Evolutionary conservation across 2,113 vertebrate species (phyloP), one percentile per base, ranked within the genome.

Genomic region (Procapra przewalskii): DNA sequence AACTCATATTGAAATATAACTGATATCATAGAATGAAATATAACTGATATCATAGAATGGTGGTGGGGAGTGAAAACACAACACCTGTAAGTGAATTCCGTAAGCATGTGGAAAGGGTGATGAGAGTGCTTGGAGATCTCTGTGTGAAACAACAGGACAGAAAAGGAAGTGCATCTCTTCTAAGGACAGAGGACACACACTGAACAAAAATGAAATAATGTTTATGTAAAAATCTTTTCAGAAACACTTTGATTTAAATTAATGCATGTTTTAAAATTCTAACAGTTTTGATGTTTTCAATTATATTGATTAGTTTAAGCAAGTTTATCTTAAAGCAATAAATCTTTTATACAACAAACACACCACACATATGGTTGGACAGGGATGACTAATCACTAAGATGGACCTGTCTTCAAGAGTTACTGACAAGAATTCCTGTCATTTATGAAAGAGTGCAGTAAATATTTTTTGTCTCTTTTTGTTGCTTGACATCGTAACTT

Each of bases 221-320:
- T 62, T 10, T 59, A 16, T 57, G 11, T 45, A 88, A 40, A 48
- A 91, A 16, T 43, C 71, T 54, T 93, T 96, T 52, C 87, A 92
- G 0, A 23, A 87, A 89, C 4, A 1, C 40, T 64, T 96, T 77
- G 15, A 89, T 80, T 94, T 90, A 88, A 96, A 87, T 17, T 21
- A 29, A 62, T 93, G 77, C 36, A 13, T 45, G 50, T 93, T 96
- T 96, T 62, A 7, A 90, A 85, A 14, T 33, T 88, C 59, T 10
- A 60, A 97, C 97, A 88, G 6, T 62, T 48, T 43, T 10, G 1
- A 11, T 50, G 33, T 80, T 97, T 96, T 91, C 6, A 96, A 55
- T 62, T 64, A 48, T 36, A 83, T 9, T 12, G 1, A 1, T 54
- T 45, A 33, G 67, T 92, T 60, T 88, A 84, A 84, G 50, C 23